Evolutionary conservation across 2,113 vertebrate genomes (phyloP), one percentile per base, ranked within the genome.

Genomic region (Gallinago jamesoni): DNA sequence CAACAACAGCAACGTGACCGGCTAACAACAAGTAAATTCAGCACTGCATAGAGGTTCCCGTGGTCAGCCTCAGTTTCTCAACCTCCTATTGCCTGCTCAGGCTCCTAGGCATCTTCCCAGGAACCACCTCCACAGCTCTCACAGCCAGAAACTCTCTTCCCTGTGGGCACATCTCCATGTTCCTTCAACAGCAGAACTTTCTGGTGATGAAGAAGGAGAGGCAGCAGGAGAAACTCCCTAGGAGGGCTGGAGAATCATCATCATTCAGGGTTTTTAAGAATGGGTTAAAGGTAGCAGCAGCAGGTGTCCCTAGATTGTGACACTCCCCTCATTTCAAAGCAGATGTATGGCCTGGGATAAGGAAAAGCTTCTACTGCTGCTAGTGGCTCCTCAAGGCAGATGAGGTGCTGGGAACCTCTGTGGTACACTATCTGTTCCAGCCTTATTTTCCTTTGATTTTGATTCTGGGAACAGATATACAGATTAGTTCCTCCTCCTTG

Each of bases 161-260:
- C 25, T 37, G 22, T 27, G 37, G 39, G n/a, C 37, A 64, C 15
- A 72, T 16, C 52, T 52, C 52, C 31, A n/a, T 0, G 0, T 31
- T 68, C 30, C 60, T 76, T 59, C 66, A 82, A 79, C 10, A 56
- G 30, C 11, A 88, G 75, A 75, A 82, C 37, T 63, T 84, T 18
- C 39, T 48, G 53, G 24, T 59, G 47, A 62, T 33, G 24, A 90
- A 21, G 25, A 93, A 84, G 37, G 4, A 53, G n/a, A 67, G 10
- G 28, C 21, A 82, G 30, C 41, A n/a, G 21, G 12, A 87, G 9
- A 66, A 8, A 53, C 31, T 53, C 82, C 56, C 27, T 45, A 50
- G 12, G 41, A 78, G 74, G 37, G 14, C 30, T 45, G 39, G 16
- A 89, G 68, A 78, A 78, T 39, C 59, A 74, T 56, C 9, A 60